Percentiles rank a stretch among this genome's conserved stretches.
Conservation (phyloP, 2,797 vertebrate genomes). For the Oreochromis grahami region DNA sequence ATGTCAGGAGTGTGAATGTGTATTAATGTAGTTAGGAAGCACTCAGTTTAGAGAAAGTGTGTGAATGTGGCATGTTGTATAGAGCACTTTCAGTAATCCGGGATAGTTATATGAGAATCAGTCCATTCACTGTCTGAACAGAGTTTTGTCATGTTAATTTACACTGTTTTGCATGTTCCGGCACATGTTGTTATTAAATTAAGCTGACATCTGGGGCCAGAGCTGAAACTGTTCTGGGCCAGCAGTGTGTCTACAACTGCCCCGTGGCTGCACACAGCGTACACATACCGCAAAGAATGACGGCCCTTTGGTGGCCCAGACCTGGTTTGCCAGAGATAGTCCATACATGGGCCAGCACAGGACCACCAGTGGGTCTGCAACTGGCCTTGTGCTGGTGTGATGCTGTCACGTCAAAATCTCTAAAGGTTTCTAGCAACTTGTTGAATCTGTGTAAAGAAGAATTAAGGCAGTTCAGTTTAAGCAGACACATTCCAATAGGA, state of each 20-base stretch:
- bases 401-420: background rate
- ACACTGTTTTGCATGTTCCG: background rate
- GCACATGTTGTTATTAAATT: background rate
- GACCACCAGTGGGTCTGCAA: background rate
- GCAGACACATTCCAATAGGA: background rate
- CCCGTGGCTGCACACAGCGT: background rate
- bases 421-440: background rate
- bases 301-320: background rate
- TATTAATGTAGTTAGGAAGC: background rate
- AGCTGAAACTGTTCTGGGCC: background rate
- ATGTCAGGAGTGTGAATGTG: background rate
- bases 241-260: background rate
- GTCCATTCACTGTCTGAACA: background rate
- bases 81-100: background rate
- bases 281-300: background rate
- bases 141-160: background rate
- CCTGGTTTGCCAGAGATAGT: background rate
- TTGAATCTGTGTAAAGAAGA: background rate
- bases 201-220: background rate
- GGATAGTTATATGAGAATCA: background rate
- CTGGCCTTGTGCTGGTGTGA: background rate
- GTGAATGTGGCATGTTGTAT: background rate
- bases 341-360: background rate
- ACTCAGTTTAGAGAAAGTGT: background rate
- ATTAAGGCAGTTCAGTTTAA: background rate